These are phyloP conservation scores for Lithophane ornitopus DNA, from an alignment of 2,888 invertebrate genomes.

Conservation along the genomic window DNA sequence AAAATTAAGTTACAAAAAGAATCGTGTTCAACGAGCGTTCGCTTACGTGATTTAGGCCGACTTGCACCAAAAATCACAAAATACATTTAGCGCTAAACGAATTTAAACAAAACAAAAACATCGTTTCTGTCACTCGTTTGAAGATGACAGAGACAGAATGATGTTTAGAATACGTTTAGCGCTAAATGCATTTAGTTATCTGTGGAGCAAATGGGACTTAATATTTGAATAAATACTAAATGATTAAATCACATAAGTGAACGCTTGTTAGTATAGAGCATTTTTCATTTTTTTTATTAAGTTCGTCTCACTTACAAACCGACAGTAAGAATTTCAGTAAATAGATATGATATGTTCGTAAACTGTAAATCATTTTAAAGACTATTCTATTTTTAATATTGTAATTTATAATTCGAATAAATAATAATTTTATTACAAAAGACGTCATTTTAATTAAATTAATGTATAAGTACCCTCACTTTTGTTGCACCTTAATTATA, in stretches of 20 bases:
- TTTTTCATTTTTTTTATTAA: too few species aligned
- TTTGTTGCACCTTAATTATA: slow-evolving; percentile 54
- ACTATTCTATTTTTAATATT: slow-evolving; percentile 60
- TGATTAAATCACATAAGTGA: background rate
- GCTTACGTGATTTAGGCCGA: background rate
- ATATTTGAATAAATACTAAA: background rate
- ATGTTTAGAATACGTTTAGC: background rate
- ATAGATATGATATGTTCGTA: slow-evolving; percentile 54
- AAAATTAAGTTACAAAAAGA: background rate
- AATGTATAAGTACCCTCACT: slow-evolving; percentile 63
- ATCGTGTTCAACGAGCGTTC: too few species aligned
- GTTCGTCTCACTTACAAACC: background rate
- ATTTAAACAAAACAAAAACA: too few species aligned
- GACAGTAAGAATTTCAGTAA: slow-evolving; percentile 37
- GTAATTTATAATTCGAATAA: slow-evolving; percentile 66
- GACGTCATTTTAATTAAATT: slow-evolving; percentile 57
- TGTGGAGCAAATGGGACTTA: too few species aligned
- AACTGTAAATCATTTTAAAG: slow-evolving; percentile 54
- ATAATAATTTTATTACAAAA: slow-evolving; percentile 64
- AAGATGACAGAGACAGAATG: background rate
- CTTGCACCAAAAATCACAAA: background rate
- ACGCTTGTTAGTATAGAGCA: background rate
- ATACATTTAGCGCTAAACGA: background rate
- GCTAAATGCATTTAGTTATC: too few species aligned
- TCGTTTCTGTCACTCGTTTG: background rate